Base-by-base conservation (phyloP, 2,888 invertebrate genomes). In the Lordiphosa fenestrarum region DNA sequence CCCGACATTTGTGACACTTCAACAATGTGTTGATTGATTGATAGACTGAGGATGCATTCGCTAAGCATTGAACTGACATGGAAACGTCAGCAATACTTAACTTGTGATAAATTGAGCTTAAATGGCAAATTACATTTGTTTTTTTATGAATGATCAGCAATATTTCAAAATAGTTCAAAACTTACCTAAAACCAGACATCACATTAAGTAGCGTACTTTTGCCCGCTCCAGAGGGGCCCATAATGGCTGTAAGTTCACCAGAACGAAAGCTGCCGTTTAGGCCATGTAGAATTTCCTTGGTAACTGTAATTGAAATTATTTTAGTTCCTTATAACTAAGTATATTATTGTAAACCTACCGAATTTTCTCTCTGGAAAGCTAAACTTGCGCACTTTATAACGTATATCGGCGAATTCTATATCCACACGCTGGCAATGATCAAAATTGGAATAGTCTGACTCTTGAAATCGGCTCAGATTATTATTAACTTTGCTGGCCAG, bases 141-240 rank as follows among this genome's bases (percentile, higher is more conserved):
- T 23, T 23, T 6, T 23, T 5, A 0, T 23, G 1, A 19, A 2
- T 1, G 23, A 23, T 23, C 7, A 25, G 25, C 7, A 7, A 25
- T 6, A 3, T 3, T 25, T 7, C 7, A 25, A 6, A 25, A 23
- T 6, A 6, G 6, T 23, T 23, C 19, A 19, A 41, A 4, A 92
- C 94, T 93, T 90, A 96, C 97, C 94, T 93, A 89, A 94, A 97
- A 49, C 96, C 97, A 21, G 96, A 96, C 51, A 97, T 91, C 59
- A 97, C 95, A 88, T 97, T 97, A 88, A 97, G 93, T 3, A 97
- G 91, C 0, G 97, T 96, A 50, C 96, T 96, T 87, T 97, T 95
- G 41, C 95, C 94, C 0, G 94, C 93, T 2, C 94, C 94, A 3
- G 93, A 93, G 6, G 93, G 93, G 9, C 93, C 93, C 91, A 93